Evolutionary conservation across 2,888 invertebrate genomes (phyloP).

Genomic region (Ophion obscuratus): DNA sequence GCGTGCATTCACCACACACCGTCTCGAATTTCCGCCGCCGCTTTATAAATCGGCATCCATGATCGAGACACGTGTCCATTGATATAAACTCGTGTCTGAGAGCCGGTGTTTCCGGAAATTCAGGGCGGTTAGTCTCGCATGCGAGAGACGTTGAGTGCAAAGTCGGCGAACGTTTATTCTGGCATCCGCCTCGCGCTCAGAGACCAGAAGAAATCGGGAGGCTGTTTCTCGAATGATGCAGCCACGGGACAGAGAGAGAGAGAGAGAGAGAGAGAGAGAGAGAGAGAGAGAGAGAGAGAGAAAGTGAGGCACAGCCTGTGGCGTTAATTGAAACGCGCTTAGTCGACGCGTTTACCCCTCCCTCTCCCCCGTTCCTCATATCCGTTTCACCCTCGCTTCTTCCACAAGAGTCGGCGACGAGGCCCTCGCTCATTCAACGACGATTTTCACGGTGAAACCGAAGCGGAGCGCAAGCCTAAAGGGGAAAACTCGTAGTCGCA

Average conservation of each 20-base stretch:
- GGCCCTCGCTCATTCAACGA: constrained; percentile 48
- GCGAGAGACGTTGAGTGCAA: too few relatives aligned
- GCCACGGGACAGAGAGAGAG: neutral
- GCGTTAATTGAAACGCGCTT: constrained; percentile 66
- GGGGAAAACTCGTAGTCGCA: constrained; percentile 19
- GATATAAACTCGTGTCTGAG: neutral
- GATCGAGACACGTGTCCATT: too few relatives aligned
- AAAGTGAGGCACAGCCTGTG: constrained; percentile 45
- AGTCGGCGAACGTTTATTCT: constrained; percentile 13
- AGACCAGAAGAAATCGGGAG: constrained; percentile 24
- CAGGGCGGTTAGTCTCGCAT: too few relatives aligned
- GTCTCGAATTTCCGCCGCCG: too few relatives aligned
- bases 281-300: neutral
- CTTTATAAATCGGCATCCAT: too few relatives aligned
- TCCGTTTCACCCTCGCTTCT: constrained; percentile 53
- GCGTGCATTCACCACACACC: too few relatives aligned
- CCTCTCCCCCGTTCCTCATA: constrained; percentile 18
- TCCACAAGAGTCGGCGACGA: constrained; percentile 25
- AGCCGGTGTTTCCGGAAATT: constrained; percentile 11
- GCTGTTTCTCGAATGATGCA: constrained; percentile 26
- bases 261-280: neutral
- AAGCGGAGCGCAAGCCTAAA: neutral
- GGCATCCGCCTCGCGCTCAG: neutral
- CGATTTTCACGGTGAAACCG: constrained; percentile 42
- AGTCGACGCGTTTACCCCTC: constrained; percentile 51